Evolutionary conservation across 2,797 vertebrate species (phyloP).

Genomic region (Bovichtus diacanthus): DNA sequence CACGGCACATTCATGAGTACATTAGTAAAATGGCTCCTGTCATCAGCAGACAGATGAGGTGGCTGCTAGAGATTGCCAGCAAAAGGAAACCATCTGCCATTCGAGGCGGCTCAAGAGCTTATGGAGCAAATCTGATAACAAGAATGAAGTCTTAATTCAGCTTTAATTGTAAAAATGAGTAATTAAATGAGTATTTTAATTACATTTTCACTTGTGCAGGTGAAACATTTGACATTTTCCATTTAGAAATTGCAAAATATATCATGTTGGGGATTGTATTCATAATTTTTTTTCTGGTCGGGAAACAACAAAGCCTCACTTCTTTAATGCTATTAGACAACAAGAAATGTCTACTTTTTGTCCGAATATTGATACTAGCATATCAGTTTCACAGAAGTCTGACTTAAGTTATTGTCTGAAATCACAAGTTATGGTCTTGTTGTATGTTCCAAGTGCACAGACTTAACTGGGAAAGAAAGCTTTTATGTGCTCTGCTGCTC

Average conservation of each 20-base stretch:
- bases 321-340: background rate
- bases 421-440: too few relatives aligned
- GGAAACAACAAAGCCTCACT: background rate
- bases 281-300: background rate
- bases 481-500: too few relatives aligned
- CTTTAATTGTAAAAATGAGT: constrained; percentile 52
- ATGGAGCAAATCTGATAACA: constrained; percentile 48
- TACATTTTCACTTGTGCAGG: constrained; percentile 8
- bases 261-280: constrained; percentile 12
- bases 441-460: too few relatives aligned
- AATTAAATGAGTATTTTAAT: too few relatives aligned
- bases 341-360: background rate
- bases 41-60: constrained; percentile 71
- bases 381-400: too few relatives aligned
- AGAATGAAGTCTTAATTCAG: constrained; percentile 54
- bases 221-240: constrained; percentile 15
- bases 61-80: constrained; percentile 52
- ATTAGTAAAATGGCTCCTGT: constrained; percentile 76
- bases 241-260: constrained; percentile 7
- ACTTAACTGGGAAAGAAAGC: too few relatives aligned
- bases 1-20: constrained; percentile 65
- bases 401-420: too few relatives aligned
- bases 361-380: background rate
- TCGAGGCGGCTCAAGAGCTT: constrained; percentile 25
- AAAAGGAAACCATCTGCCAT: constrained; percentile 75